Evolutionary conservation across 1,140 invertebrate species (phyloP).

Genomic region (Dreissena rostriformis): DNA sequence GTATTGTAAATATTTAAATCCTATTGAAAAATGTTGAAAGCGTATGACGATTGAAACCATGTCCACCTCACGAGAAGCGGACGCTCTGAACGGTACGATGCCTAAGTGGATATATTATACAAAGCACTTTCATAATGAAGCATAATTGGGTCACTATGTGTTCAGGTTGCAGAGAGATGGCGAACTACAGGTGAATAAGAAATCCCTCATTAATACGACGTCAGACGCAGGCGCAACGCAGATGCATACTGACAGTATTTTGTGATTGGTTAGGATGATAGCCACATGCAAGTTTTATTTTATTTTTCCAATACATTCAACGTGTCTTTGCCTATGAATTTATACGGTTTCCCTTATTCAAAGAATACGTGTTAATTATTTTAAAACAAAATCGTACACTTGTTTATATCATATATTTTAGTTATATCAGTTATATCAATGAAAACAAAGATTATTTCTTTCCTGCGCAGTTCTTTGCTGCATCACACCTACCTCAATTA

Average conservation of each 20-base stretch:
- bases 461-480: too few species aligned
- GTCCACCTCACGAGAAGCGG: too few species aligned
- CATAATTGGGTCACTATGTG: too few species aligned
- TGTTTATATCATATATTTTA: neutral
- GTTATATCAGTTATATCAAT: neutral
- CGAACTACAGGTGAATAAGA: constrained; percentile 87
- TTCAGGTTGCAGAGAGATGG: constrained; percentile 86
- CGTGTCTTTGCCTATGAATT: neutral
- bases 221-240: constrained; percentile 86
- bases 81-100: too few species aligned
- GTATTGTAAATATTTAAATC: too few species aligned
- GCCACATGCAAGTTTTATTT: too few species aligned
- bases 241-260: constrained; percentile 88
- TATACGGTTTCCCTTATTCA: neutral
- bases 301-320: neutral
- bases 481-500: too few species aligned
- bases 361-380: neutral
- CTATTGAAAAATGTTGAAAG: too few species aligned
- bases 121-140: too few species aligned
- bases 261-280: constrained; percentile 88
- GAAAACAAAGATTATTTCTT: neutral
- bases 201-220: constrained; percentile 84
- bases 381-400: neutral
- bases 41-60: too few species aligned
- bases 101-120: too few species aligned